A percentile compares a stretch with the other conserved stretches of the same genome.
phyloP scores from a whole-genome alignment of 1,140 invertebrate species.

The Telenomus remus region DNA sequence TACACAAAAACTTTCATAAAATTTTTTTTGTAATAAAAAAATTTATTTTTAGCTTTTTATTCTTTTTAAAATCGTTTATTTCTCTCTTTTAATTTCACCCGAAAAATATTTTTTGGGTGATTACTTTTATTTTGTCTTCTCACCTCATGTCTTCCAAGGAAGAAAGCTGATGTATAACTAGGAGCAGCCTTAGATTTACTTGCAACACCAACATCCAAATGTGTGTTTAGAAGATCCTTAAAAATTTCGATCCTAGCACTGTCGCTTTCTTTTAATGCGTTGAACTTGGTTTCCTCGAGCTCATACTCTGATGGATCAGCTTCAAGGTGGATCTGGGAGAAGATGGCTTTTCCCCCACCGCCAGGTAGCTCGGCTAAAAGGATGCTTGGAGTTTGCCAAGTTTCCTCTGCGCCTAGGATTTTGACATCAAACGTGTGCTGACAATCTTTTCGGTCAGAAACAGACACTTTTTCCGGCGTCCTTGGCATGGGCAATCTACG shows the following conservation, averaged over 20 bases:
- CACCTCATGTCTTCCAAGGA: conserved; percentile 87
- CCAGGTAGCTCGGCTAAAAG: conserved; percentile 77
- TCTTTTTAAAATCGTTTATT: background rate
- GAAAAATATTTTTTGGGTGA: conserved; percentile 2
- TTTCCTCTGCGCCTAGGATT: conserved; percentile 87
- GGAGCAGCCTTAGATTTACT: conserved; percentile 44
- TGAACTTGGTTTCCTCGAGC: conserved; percentile 79
- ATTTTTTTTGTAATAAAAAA: background rate
- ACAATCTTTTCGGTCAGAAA: conserved; percentile 81
- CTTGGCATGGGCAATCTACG: conserved; percentile 69
- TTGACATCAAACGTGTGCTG: conserved; percentile 83
- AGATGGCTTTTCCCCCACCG: conserved; percentile 83
- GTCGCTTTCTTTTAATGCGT: conserved; percentile 79
- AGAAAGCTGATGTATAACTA: conserved; percentile 82
- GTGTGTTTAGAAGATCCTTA: conserved; percentile 82
- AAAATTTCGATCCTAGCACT: conserved; percentile 85
- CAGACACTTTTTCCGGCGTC: conserved; percentile 76
- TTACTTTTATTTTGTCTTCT: conserved; percentile 23
- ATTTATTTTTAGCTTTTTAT: background rate
- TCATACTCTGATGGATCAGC: conserved; percentile 77
- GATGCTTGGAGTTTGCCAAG: conserved; percentile 88
- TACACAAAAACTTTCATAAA: background rate
- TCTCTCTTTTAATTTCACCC: background rate
- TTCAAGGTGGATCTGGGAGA: conserved; percentile 83
- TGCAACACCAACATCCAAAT: conserved; percentile 82